Evolutionary conservation across 2,888 invertebrate genomes (phyloP), one percentile per base, ranked within the genome.

Genomic region (Aporophyla nigra): DNA sequence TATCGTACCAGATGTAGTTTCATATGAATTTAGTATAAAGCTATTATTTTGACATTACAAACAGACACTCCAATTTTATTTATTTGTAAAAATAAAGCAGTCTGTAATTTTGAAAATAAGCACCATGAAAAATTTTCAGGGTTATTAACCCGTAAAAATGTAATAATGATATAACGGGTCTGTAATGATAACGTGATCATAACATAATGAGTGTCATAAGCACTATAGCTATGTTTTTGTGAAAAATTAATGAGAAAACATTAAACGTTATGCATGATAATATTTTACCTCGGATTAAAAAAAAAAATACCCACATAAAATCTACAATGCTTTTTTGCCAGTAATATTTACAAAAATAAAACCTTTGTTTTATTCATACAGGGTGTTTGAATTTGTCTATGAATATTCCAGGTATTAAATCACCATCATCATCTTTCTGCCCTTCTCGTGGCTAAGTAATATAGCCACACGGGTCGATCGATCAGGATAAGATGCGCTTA

Each of bases 221-320:
- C 14, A 56, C 49, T 71, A n/a, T n/a, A n/a, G n/a, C 1, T 24
- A 49, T 59, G 24, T 71, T 68, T 59, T 46, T 21, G n/a, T 65
- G 56, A 46, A 53, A 65, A 66, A 16, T 53, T 58, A 74, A 84
- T 63, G 74, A 67, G 24, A 51, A 54, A 16, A 40, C 71, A 75
- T 82, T 80, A 84, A 78, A 81, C 0, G 7, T 80, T 63, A 74
- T 61, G 80, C 43, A 43, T 40, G 58, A 69, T 27, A 71, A 80
- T 81, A 78, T 83, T 53, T 80, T 46, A 74, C n/a, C 19, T 58
- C 5, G 43, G 19, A 68, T 71, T 62, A 56, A 72, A 80, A 80
- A 33, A n/a, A 67, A 73, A 69, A 83, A 61, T 27, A 54, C 51
- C 59, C 56, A 74, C 67, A 65, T 65, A 68, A 67, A 24, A 56